Percentiles rank a stretch among this genome's conserved stretches.
These are phyloP conservation scores for Trisateles emortualis DNA, from an alignment of 2,888 invertebrate genomes.

Conservation along the genomic window DNA sequence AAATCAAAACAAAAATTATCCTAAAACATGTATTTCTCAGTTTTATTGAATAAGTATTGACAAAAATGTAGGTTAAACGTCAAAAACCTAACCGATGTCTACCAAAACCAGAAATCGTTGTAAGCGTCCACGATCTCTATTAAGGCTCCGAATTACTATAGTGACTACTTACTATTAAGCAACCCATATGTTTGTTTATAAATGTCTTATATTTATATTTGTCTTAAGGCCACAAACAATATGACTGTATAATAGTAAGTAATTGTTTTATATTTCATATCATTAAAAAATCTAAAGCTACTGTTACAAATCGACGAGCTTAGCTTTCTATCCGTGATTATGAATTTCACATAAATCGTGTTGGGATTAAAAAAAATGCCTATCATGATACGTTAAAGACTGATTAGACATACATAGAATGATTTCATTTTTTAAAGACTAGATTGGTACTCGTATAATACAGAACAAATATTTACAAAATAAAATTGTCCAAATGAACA, in stretches of 20 bases:
- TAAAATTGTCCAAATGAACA: background rate
- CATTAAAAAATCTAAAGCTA: slow-evolving; percentile 39
- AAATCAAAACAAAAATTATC: background rate
- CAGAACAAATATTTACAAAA: slow-evolving; percentile 35
- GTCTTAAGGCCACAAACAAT: too few relatives aligned
- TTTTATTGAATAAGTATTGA: slow-evolving; percentile 6
- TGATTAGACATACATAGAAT: slow-evolving; percentile 15
- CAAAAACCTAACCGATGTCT: slow-evolving; percentile 11
- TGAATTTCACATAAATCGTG: slow-evolving; percentile 20
- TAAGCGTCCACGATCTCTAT: slow-evolving; percentile 40
- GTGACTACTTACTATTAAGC: slow-evolving; percentile 15
- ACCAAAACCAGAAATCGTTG: slow-evolving; percentile 21
- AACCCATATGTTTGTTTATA: slow-evolving; percentile 4
- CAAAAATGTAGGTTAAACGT: slow-evolving; percentile 1
- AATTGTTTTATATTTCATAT: slow-evolving; percentile 21
- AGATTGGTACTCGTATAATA: slow-evolving; percentile 28
- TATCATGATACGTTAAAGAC: background rate
- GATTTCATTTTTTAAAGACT: slow-evolving; percentile 20
- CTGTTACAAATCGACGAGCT: slow-evolving; percentile 43
- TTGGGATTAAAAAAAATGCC: background rate
- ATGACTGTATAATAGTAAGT: slow-evolving; percentile 14
- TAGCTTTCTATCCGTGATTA: slow-evolving; percentile 27
- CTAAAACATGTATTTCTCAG: background rate
- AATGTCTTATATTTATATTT: slow-evolving; percentile 27
- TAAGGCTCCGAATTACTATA: slow-evolving; percentile 24